phyloP scores from a whole-genome alignment of 2,113 vertebrate species.

The Nothocercus nigrocapillus region DNA sequence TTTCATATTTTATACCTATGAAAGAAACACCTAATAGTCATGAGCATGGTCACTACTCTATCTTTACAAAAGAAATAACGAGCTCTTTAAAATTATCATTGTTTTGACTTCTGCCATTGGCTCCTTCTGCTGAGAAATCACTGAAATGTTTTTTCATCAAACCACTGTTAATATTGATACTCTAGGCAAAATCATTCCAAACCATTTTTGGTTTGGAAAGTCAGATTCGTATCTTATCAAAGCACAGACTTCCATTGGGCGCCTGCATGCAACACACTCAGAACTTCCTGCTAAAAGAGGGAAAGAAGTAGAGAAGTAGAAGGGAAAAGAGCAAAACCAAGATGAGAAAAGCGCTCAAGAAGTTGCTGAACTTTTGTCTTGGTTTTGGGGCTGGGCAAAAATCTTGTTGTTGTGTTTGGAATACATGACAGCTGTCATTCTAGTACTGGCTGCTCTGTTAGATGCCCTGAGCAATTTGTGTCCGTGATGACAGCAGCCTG shows the following conservation, averaged over 20 bases:
- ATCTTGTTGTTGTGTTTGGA: background rate
- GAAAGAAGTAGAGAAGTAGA: background rate
- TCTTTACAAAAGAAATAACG: background rate
- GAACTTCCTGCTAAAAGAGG: background rate
- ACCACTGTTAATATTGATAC: background rate
- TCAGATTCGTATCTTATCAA: background rate
- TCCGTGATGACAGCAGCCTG: background rate
- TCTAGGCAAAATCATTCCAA: background rate
- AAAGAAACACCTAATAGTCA: background rate
- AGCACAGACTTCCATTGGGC: background rate
- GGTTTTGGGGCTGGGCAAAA: background rate
- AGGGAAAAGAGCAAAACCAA: background rate
- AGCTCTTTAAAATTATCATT: background rate
- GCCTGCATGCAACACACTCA: background rate
- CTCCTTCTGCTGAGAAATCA: background rate
- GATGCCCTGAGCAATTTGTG: background rate
- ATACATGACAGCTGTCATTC: background rate
- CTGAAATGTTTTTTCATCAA: background rate
- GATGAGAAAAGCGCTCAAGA: background rate
- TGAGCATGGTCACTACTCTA: background rate
- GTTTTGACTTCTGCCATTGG: background rate
- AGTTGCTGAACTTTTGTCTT: background rate
- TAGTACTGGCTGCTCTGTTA: background rate
- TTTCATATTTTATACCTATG: background rate
- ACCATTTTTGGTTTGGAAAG: background rate